Base-by-base conservation (phyloP, 2,113 vertebrate genomes). In the Zootoca vivipara region DNA sequence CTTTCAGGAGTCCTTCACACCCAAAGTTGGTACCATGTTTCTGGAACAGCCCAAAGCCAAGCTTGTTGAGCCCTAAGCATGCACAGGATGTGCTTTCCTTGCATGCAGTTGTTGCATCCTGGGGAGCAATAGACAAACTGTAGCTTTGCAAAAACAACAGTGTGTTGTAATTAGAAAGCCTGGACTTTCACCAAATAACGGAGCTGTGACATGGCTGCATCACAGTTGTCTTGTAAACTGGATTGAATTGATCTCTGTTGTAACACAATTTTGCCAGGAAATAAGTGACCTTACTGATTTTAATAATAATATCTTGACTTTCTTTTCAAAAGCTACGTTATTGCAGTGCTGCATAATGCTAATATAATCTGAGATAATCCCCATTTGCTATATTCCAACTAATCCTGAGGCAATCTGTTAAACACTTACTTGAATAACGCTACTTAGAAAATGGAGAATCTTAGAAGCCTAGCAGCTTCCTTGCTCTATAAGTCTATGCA, bases 361-460 rank as follows among this genome's bases (percentile, higher is more conserved):
- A 87, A 67, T 87, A 90, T 84, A 82, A 42, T 87, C 86, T 89
- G 1, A 79, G 91, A 89, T 89, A 74, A 56, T 93, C 87, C 65
- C 38, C 1, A 35, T 58, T 33, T 7, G 5, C 20, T 15, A 35
- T 28, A n/a, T 85, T 35, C 15, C 15, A 33, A 33, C 56, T 58
- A 67, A 28, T 85, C 56, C 15, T 65, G 30, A 22, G 65, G 20
- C 42, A n/a, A 65, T 85, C 18, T 52, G 16, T 52, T 0, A 35
- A 20, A 84, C 15, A 7, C 62, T 93, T 87, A 88, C 85, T 75
- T 18, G 0, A 79, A 79, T 82, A 72, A 78, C 35, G 2, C 78
- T 58, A 13, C 42, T 86, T 78, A 82, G 83, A 73, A 46, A 33
- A 81, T 84, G 22, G 40, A 78, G 24, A 33, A 56, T 38, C 9